These are phyloP conservation scores for Ochropleura leucogaster DNA, from an alignment of 2,888 invertebrate species.

Conservation along the genomic window DNA sequence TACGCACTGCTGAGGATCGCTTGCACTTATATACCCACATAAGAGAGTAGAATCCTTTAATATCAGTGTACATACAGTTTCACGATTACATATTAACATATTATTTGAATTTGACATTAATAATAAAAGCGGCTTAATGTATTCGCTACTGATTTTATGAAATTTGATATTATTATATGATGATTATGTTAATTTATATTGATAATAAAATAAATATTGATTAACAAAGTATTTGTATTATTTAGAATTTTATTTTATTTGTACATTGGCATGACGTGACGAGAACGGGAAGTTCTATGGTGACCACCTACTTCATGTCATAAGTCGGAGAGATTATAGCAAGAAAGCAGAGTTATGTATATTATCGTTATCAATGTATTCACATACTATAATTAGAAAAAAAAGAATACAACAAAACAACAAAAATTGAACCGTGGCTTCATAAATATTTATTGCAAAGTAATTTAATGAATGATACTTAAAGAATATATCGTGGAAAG, in stretches of 20 bases:
- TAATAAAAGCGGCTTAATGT: conserved; percentile 82
- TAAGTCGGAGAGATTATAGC: background rate
- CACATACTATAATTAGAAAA: background rate
- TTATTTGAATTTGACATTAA: conserved; percentile 76
- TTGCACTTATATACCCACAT: conserved; percentile 85
- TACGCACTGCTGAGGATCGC: conserved; percentile 78
- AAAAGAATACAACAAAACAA: background rate
- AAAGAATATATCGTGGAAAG: background rate
- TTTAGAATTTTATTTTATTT: conserved; percentile 52
- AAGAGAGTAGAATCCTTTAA: conserved; percentile 84
- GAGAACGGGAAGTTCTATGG: background rate
- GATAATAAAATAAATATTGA: conserved; percentile 84
- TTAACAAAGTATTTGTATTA: conserved; percentile 80
- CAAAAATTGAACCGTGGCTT: background rate
- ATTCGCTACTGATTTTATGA: conserved; percentile 83
- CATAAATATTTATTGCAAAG: conserved; percentile 4
- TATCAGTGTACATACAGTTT: conserved; percentile 69
- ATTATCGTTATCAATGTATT: background rate
- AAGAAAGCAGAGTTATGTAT: background rate
- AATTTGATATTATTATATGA: conserved; percentile 80
- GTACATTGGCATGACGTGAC: conserved; percentile 2
- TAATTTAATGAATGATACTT: background rate
- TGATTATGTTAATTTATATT: conserved; percentile 85
- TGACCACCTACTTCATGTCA: background rate
- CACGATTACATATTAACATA: conserved; percentile 69